A percentile compares a stretch with the other conserved stretches of the same genome.
Evolutionary conservation across 1,140 invertebrate species (phyloP).

Genomic region (Cecropterus lyciades): DNA sequence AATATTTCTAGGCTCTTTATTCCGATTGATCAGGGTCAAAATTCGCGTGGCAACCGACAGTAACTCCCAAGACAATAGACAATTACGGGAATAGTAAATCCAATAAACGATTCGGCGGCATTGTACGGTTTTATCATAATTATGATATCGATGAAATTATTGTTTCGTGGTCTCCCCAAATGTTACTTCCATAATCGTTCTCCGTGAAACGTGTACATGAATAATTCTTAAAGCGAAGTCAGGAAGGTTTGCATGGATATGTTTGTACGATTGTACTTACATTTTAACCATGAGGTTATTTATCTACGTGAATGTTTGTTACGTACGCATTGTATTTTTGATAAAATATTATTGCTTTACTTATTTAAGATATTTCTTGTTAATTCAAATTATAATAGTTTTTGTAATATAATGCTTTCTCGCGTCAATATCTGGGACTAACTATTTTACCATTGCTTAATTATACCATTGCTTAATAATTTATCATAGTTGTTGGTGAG

Average conservation of each 20-base stretch:
- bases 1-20: constrained; percentile 27
- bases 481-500: no score
- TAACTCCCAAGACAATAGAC: constrained; percentile 51
- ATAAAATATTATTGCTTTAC: no score
- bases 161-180: constrained; percentile 36
- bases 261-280: not conserved
- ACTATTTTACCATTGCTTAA: no score
- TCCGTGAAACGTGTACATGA: not conserved
- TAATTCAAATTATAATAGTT: no score
- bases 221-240: not conserved
- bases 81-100: constrained; percentile 55
- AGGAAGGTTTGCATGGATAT: no score
- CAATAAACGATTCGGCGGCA: constrained; percentile 51
- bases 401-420: no score
- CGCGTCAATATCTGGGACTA: no score
- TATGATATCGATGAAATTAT: constrained; percentile 47
- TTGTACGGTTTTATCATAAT: constrained; percentile 45
- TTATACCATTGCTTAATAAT: no score
- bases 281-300: no score
- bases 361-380: no score
- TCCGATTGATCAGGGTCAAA: constrained; percentile 28
- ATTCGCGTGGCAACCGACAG: constrained; percentile 25
- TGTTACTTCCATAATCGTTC: not conserved
- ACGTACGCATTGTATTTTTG: no score
- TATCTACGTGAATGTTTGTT: no score